Conservation (phyloP, 2,113 vertebrate genomes). For the Stigmatopora nigra region DNA sequence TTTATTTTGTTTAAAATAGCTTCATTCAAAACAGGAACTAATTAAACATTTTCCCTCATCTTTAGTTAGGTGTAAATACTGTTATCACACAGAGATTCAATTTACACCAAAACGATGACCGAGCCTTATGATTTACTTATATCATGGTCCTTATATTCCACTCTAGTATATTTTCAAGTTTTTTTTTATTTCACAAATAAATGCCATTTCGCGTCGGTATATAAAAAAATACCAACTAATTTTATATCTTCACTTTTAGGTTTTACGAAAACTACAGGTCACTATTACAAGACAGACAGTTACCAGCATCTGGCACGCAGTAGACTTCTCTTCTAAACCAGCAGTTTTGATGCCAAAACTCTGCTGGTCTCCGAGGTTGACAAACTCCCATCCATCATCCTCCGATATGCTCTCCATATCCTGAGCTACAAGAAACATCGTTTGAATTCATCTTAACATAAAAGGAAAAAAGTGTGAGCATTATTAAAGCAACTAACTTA, state of each 20-base stretch:
- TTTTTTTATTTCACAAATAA: not conserved
- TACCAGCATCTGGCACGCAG: slow-evolving; percentile 98
- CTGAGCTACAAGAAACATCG: slow-evolving; percentile 72
- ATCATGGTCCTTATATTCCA: not conserved
- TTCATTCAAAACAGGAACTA: too few relatives aligned
- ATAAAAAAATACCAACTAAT: not conserved
- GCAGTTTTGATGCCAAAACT: slow-evolving; percentile 99
- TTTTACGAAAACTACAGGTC: not conserved
- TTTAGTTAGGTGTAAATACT: too few relatives aligned
- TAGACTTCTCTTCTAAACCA: slow-evolving; percentile 96
- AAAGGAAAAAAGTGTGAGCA: not conserved
- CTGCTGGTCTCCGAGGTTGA: slow-evolving; percentile 96
- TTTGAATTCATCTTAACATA: not conserved
- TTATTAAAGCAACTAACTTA: slow-evolving; percentile 69
- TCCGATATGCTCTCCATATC: slow-evolving; percentile 99
- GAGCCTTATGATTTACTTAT: not conserved
- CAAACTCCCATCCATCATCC: slow-evolving; percentile 98
- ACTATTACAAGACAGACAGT: slow-evolving; percentile 19
- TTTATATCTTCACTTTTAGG: not conserved
- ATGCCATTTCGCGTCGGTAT: not conserved
- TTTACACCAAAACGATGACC: too few relatives aligned
- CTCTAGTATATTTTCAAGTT: not conserved
- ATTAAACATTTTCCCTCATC: too few relatives aligned
- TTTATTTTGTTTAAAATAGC: too few relatives aligned
- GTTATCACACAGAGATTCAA: too few relatives aligned